Evolutionary conservation across 1,140 invertebrate genomes (phyloP).

Genomic region (Drosophila ficusphila): DNA sequence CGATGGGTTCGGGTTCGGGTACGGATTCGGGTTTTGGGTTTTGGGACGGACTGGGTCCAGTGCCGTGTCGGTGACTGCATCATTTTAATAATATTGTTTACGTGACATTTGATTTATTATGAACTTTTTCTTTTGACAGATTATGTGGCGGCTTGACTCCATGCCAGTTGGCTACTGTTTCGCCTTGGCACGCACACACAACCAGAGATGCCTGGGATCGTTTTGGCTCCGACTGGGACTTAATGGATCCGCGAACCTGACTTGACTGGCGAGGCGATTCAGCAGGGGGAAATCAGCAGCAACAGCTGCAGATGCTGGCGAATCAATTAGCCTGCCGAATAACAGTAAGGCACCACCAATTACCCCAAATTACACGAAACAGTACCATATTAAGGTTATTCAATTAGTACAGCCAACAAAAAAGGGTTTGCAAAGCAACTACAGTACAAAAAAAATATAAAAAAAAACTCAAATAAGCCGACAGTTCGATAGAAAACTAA

Average conservation of each 20-base stretch:
- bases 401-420: slow-evolving; percentile 6
- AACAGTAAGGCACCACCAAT: slow-evolving; percentile 49
- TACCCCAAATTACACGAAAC: slow-evolving; percentile 52
- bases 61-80: slow-evolving; percentile 62
- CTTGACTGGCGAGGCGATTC: too few relatives aligned
- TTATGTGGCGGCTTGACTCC: slow-evolving; percentile 74
- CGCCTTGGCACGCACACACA: slow-evolving; percentile 33
- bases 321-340: slow-evolving; percentile 61
- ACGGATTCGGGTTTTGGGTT: not conserved
- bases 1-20: slow-evolving; percentile 9
- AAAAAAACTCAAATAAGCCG: not conserved
- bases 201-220: slow-evolving; percentile 25
- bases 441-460: not conserved
- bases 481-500: not conserved
- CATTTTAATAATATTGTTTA: slow-evolving; percentile 83
- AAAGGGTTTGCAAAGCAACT: not conserved
- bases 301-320: slow-evolving; percentile 37
- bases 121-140: slow-evolving; percentile 82
- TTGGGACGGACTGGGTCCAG: not conserved
- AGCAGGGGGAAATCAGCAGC: slow-evolving; percentile 25
- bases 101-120: slow-evolving; percentile 83
- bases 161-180: slow-evolving; percentile 70
- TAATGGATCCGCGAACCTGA: slow-evolving; percentile 51
- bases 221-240: slow-evolving; percentile 9
- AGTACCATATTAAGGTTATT: slow-evolving; percentile 29